Evolutionary conservation across 2,888 invertebrate genomes (phyloP), one percentile per base, ranked within the genome.

Genomic region (Dioctria linearis): DNA sequence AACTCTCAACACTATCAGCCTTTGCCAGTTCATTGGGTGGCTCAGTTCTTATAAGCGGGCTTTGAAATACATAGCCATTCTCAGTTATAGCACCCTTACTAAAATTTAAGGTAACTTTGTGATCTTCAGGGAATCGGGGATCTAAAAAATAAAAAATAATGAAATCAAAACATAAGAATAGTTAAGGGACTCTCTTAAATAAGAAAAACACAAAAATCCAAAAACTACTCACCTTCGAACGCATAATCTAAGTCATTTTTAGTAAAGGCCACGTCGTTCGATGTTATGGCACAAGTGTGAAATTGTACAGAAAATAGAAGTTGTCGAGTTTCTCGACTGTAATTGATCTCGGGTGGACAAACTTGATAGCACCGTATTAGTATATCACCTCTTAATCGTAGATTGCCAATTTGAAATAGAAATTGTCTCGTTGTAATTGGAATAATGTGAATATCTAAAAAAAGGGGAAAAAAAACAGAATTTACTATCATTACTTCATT

Each of bases 201-300:
- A 63, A 80, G 11, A 57, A 54, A 13, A 43, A 5, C 49, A 46
- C 11, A 11, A 39, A 80, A 57, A 13, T 57, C 8, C 11, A 67
- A 73, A n/a, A 4, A 49, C 6, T 46, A 63, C 88, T 90, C 90
- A 95, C 95, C 95, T 87, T 93, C 93, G 86, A 93, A 94, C 82
- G 96, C 96, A 85, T 94, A 92, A 90, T 98, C 97, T 84, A 98
- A 92, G 87, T 97, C 96, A 86, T 94, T 94, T 86, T 95, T 93
- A 82, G 94, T 94, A 90, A 97, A 96, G 85, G 94, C 93, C 79
- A 97, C 92, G 82, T 94, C 94, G 89, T 95, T 93, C 87, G 95
- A 94, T 67, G 95, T 92, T 83, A 97, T 94, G 78, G 97, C 96
- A 90, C 97, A 97, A 4, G 98, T 97, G 91, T 98, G 97, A 90